Conservation (phyloP, 2,888 invertebrate genomes). For the Apamea epomidion region DNA sequence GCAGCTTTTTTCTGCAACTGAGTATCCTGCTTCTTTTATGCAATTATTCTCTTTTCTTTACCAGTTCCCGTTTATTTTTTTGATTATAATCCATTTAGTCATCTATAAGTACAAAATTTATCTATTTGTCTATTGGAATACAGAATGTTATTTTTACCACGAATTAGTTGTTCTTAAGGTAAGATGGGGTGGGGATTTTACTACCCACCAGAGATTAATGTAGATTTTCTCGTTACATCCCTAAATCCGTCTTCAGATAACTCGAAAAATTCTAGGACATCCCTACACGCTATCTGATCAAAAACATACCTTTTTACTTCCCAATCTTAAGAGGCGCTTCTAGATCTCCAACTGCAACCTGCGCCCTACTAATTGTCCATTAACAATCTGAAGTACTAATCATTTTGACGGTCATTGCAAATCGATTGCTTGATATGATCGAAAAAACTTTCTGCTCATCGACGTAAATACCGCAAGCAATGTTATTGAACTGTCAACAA, state of each 20-base stretch:
- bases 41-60: constrained; percentile 5
- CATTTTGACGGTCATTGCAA: neutral
- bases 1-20: constrained; percentile 33
- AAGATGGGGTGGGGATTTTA: neutral
- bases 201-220: neutral
- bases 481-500: neutral
- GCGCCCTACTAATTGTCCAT: neutral
- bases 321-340: neutral
- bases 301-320: neutral
- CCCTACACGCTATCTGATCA: neutral
- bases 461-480: neutral
- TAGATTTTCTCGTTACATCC: neutral
- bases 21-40: neutral
- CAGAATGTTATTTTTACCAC: no score
- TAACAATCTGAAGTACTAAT: neutral
- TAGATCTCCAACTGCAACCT: constrained; percentile 11
- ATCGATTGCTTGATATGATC: neutral
- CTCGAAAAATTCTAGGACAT: neutral
- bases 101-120: neutral
- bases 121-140: no score
- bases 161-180: neutral
- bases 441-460: neutral
- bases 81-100: neutral
- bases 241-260: neutral
- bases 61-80: no score